These are phyloP conservation scores for Asobara japonica DNA, from an alignment of 1,140 invertebrate genomes.

Conservation along the genomic window DNA sequence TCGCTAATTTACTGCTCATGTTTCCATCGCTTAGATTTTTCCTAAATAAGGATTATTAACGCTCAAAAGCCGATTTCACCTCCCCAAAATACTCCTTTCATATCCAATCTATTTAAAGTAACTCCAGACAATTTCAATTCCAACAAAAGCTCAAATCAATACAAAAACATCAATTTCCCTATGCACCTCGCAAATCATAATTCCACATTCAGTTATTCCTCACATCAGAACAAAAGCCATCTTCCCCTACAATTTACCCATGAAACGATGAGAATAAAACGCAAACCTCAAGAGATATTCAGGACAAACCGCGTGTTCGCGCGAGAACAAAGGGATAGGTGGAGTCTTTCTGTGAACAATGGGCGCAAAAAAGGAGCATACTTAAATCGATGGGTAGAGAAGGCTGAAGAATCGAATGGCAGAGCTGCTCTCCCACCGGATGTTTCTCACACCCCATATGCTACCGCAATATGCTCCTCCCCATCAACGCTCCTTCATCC, in stretches of 20 bases:
- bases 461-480: conserved; percentile 11
- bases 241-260: neutral
- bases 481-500: conserved; percentile 22
- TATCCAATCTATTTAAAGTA: too few species aligned
- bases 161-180: too few species aligned
- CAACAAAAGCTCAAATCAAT: too few species aligned
- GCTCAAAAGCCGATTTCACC: too few species aligned
- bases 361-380: neutral
- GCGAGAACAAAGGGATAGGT: conserved; percentile 9
- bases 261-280: neutral
- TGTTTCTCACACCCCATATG: conserved; percentile 13
- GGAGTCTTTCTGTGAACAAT: neutral
- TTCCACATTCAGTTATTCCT: too few species aligned
- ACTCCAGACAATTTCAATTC: too few species aligned
- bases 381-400: neutral
- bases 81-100: too few species aligned
- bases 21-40: too few species aligned
- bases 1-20: too few species aligned
- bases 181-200: too few species aligned
- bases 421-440: conserved; percentile 7
- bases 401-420: neutral
- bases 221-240: neutral
- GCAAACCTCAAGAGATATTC: conserved; percentile 6
- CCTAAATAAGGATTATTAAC: too few species aligned
- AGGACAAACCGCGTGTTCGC: conserved; percentile 4